phyloP scores from a whole-genome alignment of 2,113 vertebrate genomes.

The Rhegmatorhina hoffmannsi region DNA sequence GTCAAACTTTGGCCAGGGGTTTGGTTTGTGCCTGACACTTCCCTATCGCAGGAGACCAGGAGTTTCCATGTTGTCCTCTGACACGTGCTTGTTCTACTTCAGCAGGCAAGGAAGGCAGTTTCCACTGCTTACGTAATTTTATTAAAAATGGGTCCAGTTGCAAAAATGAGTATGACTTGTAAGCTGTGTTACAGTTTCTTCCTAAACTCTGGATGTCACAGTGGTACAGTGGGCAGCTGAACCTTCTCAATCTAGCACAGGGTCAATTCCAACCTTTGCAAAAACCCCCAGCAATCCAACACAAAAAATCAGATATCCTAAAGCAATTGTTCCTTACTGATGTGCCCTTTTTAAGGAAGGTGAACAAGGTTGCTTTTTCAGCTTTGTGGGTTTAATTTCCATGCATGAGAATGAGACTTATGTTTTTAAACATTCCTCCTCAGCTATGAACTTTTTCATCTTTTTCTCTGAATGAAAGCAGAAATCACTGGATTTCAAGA shows the following conservation, averaged over 20 bases:
- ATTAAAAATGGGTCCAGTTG: not conserved
- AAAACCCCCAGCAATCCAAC: not conserved
- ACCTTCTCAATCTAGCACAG: not conserved
- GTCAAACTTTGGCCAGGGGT: not conserved
- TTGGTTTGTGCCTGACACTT: fast-evolving
- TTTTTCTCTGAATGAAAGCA: not conserved
- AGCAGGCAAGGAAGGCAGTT: not conserved
- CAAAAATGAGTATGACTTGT: not conserved
- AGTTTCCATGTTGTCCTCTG: not conserved
- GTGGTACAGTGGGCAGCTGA: not conserved
- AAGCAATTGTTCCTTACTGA: fast-evolving
- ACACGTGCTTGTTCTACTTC: fast-evolving
- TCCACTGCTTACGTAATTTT: not conserved
- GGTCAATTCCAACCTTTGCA: not conserved
- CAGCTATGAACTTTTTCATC: not conserved
- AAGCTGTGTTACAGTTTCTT: not conserved
- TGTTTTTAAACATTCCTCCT: not conserved
- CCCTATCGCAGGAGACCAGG: not conserved
- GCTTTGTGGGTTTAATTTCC: not conserved
- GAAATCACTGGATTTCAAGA: not conserved
- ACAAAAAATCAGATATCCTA: not conserved
- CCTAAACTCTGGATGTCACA: not conserved
- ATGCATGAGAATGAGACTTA: fast-evolving
- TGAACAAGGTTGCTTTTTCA: not conserved
- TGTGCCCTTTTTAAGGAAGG: not conserved